Conservation (phyloP, 2,888 invertebrate species). For the Hartigia nigra region DNA sequence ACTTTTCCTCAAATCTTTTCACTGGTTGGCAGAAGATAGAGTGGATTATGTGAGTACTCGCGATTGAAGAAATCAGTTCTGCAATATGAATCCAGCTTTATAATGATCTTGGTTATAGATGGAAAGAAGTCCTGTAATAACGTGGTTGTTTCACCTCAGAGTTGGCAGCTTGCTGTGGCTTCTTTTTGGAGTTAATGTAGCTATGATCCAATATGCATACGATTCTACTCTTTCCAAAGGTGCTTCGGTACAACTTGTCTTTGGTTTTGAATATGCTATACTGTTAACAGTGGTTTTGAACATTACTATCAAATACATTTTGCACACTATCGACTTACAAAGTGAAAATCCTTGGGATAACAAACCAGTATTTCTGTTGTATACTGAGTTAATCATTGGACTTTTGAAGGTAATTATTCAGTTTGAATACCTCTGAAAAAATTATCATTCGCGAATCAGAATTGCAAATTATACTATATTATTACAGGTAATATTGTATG, state of each 20-base stretch:
- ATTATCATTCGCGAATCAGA: not conserved
- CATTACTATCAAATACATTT: constrained; percentile 90
- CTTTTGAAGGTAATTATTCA: constrained; percentile 73
- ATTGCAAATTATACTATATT: not conserved
- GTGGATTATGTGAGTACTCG: constrained; percentile 94
- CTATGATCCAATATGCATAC: constrained; percentile 94
- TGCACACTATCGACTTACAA: constrained; percentile 88
- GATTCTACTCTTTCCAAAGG: constrained; percentile 92
- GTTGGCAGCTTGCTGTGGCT: constrained; percentile 86
- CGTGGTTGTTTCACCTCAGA: constrained; percentile 93
- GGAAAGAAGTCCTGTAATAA: constrained; percentile 98
- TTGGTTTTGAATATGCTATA: constrained; percentile 99
- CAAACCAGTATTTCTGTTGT: constrained; percentile 96
- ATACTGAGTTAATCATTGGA: constrained; percentile 96
- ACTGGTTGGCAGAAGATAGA: constrained; percentile 99
- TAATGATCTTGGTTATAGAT: constrained; percentile 74
- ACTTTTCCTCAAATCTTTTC: constrained; percentile 97
- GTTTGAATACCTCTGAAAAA: not conserved
- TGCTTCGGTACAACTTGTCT: constrained; percentile 97
- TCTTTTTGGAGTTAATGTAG: constrained; percentile 84
- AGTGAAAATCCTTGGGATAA: constrained; percentile 99
- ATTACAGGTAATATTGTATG: constrained; percentile 79
- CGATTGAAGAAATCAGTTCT: constrained; percentile 88
- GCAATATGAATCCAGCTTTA: not conserved
- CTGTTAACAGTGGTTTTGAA: constrained; percentile 92